Evolutionary conservation across 2,113 vertebrate species (phyloP), one percentile per base, ranked within the genome.

Genomic region (Euleptes europaea): DNA sequence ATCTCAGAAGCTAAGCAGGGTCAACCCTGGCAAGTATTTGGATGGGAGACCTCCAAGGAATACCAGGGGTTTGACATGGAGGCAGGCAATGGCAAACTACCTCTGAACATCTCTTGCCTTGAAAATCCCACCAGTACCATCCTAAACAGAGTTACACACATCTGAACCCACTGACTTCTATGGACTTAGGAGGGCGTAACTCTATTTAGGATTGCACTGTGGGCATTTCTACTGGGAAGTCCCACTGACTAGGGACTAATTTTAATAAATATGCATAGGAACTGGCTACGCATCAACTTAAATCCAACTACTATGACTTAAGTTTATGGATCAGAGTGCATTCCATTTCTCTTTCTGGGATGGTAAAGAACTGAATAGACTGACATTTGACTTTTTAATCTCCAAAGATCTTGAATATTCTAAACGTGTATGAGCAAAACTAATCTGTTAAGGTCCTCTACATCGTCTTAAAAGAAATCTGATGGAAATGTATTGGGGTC

Each of bases 361-460:
- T 4, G 8, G 54, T 51, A 84, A 80, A 88, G 84, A 49, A 23
- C 0, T 15, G 71, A 42, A 1, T 2, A 66, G 1, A n/a, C 77
- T 60, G 5, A 4, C 60, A 42, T 78, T 79, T 79, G 12, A 4
- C 83, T 1, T 86, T 69, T 38, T 0, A 67, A 40, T 51, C 7
- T 0, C 0, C 77, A 12, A 35, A 5, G 1, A 9, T 28, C 83
- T 80, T 84, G 77, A 1, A 1, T 49, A 80, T 77, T 83, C 21
- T 75, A 72, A 79, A 66, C 8, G 0, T 72, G 40, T 54, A 76
- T 49, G 31, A 19, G 21, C 2, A 77, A 66, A 12, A 84, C 6
- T 40, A 63, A 0, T 35, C n/a, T 7, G 72, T 28, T 40, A 87
- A 77, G 54, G 40, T 33, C 33, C 83, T 4, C 4, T 14, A 31